Evolutionary conservation across 2,888 invertebrate genomes (phyloP).

Genomic region (Morpho achilles): DNA sequence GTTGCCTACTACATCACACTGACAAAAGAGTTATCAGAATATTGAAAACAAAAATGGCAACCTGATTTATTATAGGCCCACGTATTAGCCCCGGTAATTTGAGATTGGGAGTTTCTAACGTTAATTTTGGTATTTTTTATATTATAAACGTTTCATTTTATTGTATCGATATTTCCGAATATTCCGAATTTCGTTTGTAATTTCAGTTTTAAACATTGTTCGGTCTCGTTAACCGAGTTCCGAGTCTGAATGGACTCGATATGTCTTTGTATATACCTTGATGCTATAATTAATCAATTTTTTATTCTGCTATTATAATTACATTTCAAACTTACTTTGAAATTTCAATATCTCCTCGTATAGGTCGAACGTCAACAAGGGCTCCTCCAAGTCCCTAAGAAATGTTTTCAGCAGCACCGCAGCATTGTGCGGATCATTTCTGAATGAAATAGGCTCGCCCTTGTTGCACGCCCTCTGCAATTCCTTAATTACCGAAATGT

Average conservation of each 20-base stretch:
- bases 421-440: slow-evolving; percentile 92
- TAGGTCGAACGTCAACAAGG: slow-evolving; percentile 94
- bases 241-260: too few species aligned
- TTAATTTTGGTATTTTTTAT: slow-evolving; percentile 1
- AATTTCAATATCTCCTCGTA: slow-evolving; percentile 96
- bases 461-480: slow-evolving; percentile 92
- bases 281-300: too few species aligned
- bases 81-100: slow-evolving; percentile 58
- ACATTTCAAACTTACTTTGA: slow-evolving; percentile 82
- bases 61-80: slow-evolving; percentile 64
- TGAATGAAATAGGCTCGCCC: slow-evolving; percentile 89
- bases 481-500: slow-evolving; percentile 88
- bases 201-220: too few species aligned
- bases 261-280: too few species aligned
- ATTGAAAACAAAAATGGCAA: slow-evolving; percentile 79
- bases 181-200: too few species aligned
- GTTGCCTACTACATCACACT: slow-evolving; percentile 76
- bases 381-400: slow-evolving; percentile 93
- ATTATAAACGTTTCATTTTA: too few species aligned
- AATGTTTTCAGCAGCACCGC: slow-evolving; percentile 98
- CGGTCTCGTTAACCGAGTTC: too few species aligned
- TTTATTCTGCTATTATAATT: too few species aligned
- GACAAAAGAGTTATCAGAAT: slow-evolving; percentile 80
- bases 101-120: slow-evolving; percentile 20
- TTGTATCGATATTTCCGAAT: too few species aligned